A percentile compares a stretch with the other conserved stretches of the same genome.
Conservation (phyloP, 2,888 invertebrate genomes). For the Sycophila texana region DNA sequence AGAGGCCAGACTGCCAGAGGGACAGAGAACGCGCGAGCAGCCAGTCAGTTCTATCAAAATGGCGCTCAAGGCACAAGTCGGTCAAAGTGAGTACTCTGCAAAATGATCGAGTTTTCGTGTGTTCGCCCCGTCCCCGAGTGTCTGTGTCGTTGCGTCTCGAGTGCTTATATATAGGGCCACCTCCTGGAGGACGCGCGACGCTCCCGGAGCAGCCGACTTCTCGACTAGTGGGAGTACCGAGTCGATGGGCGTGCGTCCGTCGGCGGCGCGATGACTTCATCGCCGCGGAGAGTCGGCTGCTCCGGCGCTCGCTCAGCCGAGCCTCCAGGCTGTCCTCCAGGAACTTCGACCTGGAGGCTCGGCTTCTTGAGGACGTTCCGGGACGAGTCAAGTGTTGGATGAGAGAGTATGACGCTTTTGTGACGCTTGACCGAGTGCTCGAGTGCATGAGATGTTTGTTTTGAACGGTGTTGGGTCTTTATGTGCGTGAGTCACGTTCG, state of each 20-base stretch:
- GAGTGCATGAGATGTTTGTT: not conserved
- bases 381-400: slow-evolving; percentile 7
- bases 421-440: not conserved
- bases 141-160: not conserved
- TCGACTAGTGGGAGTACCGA: not conserved
- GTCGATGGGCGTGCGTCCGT: slow-evolving; percentile 61
- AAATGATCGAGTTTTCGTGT: slow-evolving; percentile 55
- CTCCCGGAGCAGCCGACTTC: not conserved
- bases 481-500: not conserved
- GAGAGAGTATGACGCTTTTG: not conserved
- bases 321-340: too few species aligned
- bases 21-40: slow-evolving; percentile 1
- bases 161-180: not conserved
- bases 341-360: too few species aligned
- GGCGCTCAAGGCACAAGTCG: slow-evolving; percentile 91
- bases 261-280: slow-evolving; percentile 66
- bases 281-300: slow-evolving; percentile 58
- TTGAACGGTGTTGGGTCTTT: not conserved
- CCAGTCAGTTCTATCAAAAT: slow-evolving; percentile 78
- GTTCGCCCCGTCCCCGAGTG: not conserved
- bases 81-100: slow-evolving; percentile 85
- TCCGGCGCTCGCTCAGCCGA: slow-evolving; percentile 20
- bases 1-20: slow-evolving; percentile 24
- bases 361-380: too few species aligned
- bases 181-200: not conserved